phyloP scores from a whole-genome alignment of 2,888 invertebrate genomes.

The Anarsia innoxiella region DNA sequence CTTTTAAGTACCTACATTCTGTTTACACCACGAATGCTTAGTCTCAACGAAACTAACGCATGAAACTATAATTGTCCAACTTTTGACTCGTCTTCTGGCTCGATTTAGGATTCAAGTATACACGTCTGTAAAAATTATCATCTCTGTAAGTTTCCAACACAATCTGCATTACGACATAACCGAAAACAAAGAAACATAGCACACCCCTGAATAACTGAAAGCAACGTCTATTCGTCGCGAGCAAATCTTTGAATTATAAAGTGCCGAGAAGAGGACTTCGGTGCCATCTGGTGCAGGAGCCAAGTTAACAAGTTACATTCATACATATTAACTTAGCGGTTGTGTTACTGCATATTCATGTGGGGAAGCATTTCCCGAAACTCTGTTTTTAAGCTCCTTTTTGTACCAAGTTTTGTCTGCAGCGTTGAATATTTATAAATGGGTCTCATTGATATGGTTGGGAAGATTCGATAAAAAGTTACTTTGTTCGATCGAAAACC shows the following conservation, averaged over 20 bases:
- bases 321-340: conserved; percentile 65
- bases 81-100: neutral
- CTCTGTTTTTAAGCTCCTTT: too few relatives aligned
- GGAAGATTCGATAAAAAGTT: too few relatives aligned
- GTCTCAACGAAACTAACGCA: neutral
- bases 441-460: too few relatives aligned
- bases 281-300: conserved; percentile 28
- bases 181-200: too few relatives aligned
- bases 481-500: too few relatives aligned
- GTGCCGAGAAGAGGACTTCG: conserved; percentile 44
- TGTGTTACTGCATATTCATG: conserved; percentile 57
- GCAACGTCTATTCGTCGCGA: conserved; percentile 51
- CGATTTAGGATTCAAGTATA: neutral
- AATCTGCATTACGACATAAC: too few relatives aligned
- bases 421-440: too few relatives aligned
- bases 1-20: too few relatives aligned
- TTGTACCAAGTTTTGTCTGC: too few relatives aligned
- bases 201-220: conserved; percentile 51
- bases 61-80: conserved; percentile 1
- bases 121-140: neutral
- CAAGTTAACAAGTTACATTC: conserved; percentile 60
- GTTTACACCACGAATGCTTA: too few relatives aligned
- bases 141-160: too few relatives aligned
- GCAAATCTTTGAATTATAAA: conserved; percentile 70
- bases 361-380: conserved; percentile 19